A percentile compares a stretch with the other conserved stretches of the same genome.
Conservation (phyloP, 1,140 invertebrate species). For the Anastrepha ludens region DNA sequence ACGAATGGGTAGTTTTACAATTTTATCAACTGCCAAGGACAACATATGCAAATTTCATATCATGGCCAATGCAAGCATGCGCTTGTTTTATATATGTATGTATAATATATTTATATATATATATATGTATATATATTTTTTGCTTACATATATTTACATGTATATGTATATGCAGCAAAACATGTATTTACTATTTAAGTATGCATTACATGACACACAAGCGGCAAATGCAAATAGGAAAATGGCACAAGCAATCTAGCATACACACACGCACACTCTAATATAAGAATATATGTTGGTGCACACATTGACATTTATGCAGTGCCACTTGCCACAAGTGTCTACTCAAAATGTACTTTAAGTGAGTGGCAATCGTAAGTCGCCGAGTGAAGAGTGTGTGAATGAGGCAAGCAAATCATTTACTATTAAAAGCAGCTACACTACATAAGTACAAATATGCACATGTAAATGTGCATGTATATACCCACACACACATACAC, state of each 20-base stretch:
- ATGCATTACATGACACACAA: conserved; percentile 47
- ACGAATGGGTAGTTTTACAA: neutral
- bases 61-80: no score
- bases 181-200: conserved; percentile 24
- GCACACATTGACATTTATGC: neutral
- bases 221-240: conserved; percentile 43
- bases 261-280: neutral
- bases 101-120: no score
- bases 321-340: conserved; percentile 32
- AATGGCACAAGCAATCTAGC: neutral
- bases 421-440: neutral
- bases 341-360: conserved; percentile 49
- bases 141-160: neutral
- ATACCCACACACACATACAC: neutral
- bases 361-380: conserved; percentile 42
- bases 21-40: conserved; percentile 15
- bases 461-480: neutral
- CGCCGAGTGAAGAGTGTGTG: neutral
- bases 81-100: no score
- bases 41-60: neutral
- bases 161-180: neutral
- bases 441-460: neutral
- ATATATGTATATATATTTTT: no score
- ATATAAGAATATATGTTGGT: neutral
- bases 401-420: neutral